phyloP scores from a whole-genome alignment of 2,113 vertebrate species.

The Ursus arctos region DNA sequence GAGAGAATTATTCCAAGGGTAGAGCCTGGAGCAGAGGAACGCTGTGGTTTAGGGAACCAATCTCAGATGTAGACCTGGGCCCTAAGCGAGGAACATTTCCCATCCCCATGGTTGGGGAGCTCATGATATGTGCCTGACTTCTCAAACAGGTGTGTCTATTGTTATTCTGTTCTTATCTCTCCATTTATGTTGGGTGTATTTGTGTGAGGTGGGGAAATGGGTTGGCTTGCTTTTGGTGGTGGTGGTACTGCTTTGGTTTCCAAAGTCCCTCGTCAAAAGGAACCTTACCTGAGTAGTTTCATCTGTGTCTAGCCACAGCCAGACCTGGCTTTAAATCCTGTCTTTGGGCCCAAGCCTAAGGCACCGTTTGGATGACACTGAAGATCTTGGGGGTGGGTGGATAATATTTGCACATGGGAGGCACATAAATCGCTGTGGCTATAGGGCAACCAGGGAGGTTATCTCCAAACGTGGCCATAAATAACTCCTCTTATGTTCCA shows the following conservation, averaged over 20 bases:
- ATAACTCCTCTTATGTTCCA: background rate
- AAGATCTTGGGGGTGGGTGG: background rate
- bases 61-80: background rate
- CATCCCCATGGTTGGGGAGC: background rate
- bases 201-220: too few relatives aligned
- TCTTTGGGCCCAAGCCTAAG: background rate
- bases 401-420: background rate
- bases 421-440: background rate
- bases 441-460: background rate
- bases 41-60: background rate
- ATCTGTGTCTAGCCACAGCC: background rate
- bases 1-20: too few relatives aligned
- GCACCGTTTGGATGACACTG: background rate
- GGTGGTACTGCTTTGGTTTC: background rate
- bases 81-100: background rate
- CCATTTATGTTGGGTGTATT: background rate
- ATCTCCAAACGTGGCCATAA: background rate
- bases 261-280: background rate
- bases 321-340: background rate
- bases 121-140: rapidly evolving
- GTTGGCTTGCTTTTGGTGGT: background rate
- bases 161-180: background rate
- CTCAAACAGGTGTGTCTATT: background rate
- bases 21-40: background rate
- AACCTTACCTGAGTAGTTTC: background rate